Evolutionary conservation across 2,797 vertebrate genomes (phyloP), one percentile per base, ranked within the genome.

Genomic region (Odontamblyopus lacepedii): DNA sequence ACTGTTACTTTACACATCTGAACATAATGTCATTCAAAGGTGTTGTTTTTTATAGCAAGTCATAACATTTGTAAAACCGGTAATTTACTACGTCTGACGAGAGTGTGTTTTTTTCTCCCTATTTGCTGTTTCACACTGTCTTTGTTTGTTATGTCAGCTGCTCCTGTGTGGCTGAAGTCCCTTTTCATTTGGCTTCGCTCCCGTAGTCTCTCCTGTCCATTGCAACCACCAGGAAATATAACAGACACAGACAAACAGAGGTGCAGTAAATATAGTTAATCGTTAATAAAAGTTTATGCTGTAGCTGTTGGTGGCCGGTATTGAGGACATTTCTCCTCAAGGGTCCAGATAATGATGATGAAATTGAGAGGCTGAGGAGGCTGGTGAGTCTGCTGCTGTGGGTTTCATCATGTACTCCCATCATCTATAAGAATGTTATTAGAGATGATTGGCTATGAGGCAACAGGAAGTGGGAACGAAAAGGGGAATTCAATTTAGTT

Each of bases 141-240:
- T 62, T 35, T 62, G 18, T 62, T 62, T 35, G n/a, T 27, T 59
- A 19, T 38, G 18, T 62, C 60, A 62, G 60, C 60, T 62, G 60
- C 12, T 32, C 18, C 16, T n/a, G 18, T 19, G 30, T 4, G 13
- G 12, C 27, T 16, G 27, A 60, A 60, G 6, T 60, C 27, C 1
- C 5, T 60, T 30, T 29, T 27, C 4, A 30, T 60, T 35, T 62
- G 29, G 60, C 60, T 16, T 35, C 7, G 2, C 60, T 62, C 60
- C 32, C 4, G 30, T 38, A 1, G 18, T 38, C 60, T 62, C 7
- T 38, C 7, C 29, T 19, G 18, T 18, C 5, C 18, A 62, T 1
- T 62, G 13, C 27, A 29, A 30, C 27, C 5, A 7, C 27, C 15
- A 2, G 13, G 23, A 60, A 27, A 30, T 15, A 29, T 18, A 4